phyloP scores from a whole-genome alignment of 1,140 invertebrate species.

The Stenopsyche tienmushanensis region DNA sequence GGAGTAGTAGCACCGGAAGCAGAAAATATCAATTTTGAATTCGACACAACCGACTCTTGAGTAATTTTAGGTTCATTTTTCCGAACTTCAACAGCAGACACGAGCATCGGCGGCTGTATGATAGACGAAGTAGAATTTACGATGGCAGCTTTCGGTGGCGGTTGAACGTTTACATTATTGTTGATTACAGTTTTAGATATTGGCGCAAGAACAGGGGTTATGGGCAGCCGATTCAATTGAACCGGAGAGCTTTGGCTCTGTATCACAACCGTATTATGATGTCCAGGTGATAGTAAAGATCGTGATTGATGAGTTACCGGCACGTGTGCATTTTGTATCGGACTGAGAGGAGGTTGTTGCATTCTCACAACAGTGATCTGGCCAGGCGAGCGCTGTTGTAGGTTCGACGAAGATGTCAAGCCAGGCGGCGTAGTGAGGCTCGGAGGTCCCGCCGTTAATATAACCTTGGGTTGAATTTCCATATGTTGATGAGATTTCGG shows the following conservation, averaged over 20 bases:
- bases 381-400: conserved; percentile 51
- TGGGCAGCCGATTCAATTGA: conserved; percentile 55
- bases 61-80: conserved; percentile 46
- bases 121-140: conserved; percentile 42
- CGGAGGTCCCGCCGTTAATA: conserved; percentile 49
- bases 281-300: conserved; percentile 53
- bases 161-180: conserved; percentile 53
- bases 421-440: conserved; percentile 46
- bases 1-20: conserved; percentile 47
- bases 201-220: conserved; percentile 56
- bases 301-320: conserved; percentile 46
- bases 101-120: conserved; percentile 47
- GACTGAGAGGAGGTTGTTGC: conserved; percentile 55
- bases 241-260: conserved; percentile 51
- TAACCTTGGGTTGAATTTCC: conserved; percentile 48
- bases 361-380: conserved; percentile 55
- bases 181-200: conserved; percentile 58
- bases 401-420: conserved; percentile 44
- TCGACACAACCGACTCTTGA: conserved; percentile 45
- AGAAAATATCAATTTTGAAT: conserved; percentile 52
- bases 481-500: conserved; percentile 48
- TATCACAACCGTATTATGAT: conserved; percentile 51
- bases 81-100: conserved; percentile 43
- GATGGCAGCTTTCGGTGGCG: conserved; percentile 44
- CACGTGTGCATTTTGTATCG: conserved; percentile 51